These are phyloP conservation scores for Trachythela sp. DNA, from an alignment of 64 coral and sea anemone genomes.

Conservation along the genomic window DNA sequence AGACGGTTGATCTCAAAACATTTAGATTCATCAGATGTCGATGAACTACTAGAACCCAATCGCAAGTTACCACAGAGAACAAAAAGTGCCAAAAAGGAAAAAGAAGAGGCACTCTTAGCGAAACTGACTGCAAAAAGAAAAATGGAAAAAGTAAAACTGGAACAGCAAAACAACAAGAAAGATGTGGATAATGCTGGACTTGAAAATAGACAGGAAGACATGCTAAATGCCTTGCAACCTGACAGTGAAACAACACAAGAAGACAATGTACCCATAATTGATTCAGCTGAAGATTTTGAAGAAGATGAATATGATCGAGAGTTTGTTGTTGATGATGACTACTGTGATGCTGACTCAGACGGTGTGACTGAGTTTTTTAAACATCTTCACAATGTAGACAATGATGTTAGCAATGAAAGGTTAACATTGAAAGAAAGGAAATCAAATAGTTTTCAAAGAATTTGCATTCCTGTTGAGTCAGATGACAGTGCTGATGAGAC, in stretches of 20 bases:
- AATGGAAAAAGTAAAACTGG: too few relatives aligned
- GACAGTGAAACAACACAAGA: neutral
- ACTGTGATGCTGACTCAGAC: conserved; percentile 62
- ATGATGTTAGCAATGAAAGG: conserved; percentile 27
- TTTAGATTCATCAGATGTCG: too few relatives aligned
- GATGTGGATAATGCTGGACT: neutral
- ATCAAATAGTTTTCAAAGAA: conserved; percentile 56
- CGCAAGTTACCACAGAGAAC: neutral
- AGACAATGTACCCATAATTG: conserved; percentile 14
- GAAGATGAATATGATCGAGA: conserved; percentile 73
- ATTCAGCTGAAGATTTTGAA: conserved; percentile 44
- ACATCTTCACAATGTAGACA: conserved; percentile 34
- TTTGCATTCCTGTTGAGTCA: conserved; percentile 53
- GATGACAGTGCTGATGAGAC: conserved; percentile 51
- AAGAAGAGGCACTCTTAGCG: neutral
- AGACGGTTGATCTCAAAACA: too few relatives aligned
- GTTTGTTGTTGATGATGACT: conserved; percentile 71
- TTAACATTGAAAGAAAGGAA: neutral
- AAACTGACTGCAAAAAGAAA: neutral
- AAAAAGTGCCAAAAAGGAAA: neutral
- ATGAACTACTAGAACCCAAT: neutral
- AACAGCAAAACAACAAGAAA: neutral
- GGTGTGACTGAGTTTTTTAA: conserved; percentile 58
- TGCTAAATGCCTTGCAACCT: neutral
- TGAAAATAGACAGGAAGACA: neutral